These are phyloP conservation scores for Zaprionus inermis DNA, from an alignment of 1,140 invertebrate genomes.

Conservation along the genomic window DNA sequence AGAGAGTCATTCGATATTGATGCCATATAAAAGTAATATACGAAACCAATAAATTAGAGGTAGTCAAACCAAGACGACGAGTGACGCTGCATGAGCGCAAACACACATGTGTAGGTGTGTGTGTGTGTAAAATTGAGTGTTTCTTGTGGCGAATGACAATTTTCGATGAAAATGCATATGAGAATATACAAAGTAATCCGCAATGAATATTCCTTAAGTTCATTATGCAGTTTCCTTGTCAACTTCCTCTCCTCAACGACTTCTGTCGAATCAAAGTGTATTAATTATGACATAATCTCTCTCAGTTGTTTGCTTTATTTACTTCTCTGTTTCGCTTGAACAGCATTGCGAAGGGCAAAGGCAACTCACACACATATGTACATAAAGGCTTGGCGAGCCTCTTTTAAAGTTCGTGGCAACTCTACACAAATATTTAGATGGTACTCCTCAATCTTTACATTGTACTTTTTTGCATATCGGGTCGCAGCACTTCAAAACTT, in stretches of 20 bases:
- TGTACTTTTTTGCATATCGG: constrained; percentile 19
- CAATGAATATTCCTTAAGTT: background rate
- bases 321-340: background rate
- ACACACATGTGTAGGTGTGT: background rate
- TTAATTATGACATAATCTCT: background rate
- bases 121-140: background rate
- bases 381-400: constrained; percentile 4
- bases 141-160: constrained; percentile 4
- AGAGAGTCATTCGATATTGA: constrained; percentile 18
- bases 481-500: constrained; percentile 25
- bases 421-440: constrained; percentile 29
- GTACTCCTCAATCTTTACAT: constrained; percentile 22
- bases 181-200: background rate
- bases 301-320: background rate
- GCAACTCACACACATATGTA: background rate
- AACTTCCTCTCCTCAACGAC: background rate
- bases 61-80: constrained; percentile 13
- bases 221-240: background rate
- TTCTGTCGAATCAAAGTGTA: background rate
- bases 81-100: background rate
- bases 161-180: background rate
- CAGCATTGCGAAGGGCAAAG: constrained; percentile 15
- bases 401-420: constrained; percentile 31
- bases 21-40: constrained; percentile 18
- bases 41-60: constrained; percentile 26